Evolutionary conservation across 2,797 vertebrate genomes (phyloP).

Genomic region (Enoplosus armatus): DNA sequence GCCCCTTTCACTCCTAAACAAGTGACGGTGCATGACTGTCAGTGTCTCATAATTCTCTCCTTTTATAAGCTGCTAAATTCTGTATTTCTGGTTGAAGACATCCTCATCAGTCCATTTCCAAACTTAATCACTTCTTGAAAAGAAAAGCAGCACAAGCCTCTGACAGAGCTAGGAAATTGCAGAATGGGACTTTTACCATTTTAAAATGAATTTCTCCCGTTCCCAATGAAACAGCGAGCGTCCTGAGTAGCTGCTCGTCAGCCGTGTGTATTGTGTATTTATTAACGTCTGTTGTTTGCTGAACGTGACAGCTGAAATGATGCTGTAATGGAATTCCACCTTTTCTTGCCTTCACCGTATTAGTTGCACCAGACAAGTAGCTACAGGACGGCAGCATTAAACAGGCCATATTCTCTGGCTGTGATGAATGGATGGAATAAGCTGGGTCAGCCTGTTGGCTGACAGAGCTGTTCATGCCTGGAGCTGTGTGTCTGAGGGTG

Average conservation of each 20-base stretch:
- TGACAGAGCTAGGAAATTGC: not conserved
- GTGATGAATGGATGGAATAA: conserved; percentile 57
- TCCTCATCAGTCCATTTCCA: not conserved
- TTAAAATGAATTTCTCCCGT: not conserved
- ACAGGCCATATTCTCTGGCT: conserved; percentile 33
- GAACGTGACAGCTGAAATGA: conserved; percentile 27
- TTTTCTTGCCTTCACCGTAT: not conserved
- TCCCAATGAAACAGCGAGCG: not conserved
- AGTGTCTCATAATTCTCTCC: not conserved
- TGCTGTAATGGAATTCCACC: conserved; percentile 48
- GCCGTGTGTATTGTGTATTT: conserved; percentile 13
- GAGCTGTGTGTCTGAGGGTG: conserved; percentile 12
- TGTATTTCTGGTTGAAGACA: not conserved
- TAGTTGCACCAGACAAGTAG: conserved; percentile 40
- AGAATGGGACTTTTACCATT: not conserved
- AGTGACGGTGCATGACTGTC: not conserved
- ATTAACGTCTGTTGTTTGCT: conserved; percentile 47
- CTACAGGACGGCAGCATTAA: conserved; percentile 39
- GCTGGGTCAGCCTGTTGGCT: conserved; percentile 15
- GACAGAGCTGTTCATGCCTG: conserved; percentile 41
- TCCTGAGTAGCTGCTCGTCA: not conserved
- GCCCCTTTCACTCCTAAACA: not conserved
- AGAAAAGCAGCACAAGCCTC: not conserved
- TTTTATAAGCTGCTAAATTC: not conserved
- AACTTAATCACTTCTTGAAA: too few species aligned